Percentiles rank a stretch among this genome's conserved stretches.
Evolutionary conservation across 2,888 invertebrate genomes (phyloP).

Genomic region (Ernsta delagoae): DNA sequence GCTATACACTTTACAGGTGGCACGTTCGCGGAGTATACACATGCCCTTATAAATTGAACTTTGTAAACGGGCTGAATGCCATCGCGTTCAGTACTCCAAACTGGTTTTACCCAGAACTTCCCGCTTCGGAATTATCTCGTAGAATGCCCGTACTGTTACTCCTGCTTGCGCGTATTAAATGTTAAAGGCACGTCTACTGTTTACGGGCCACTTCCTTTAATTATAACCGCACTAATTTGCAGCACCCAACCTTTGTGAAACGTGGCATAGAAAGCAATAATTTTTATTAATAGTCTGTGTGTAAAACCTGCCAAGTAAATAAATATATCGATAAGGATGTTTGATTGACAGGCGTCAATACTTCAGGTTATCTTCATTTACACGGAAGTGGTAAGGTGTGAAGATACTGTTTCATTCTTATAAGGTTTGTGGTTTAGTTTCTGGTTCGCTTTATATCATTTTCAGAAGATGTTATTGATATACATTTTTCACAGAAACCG

Average conservation of each 20-base stretch:
- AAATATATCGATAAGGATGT: conserved; percentile 16
- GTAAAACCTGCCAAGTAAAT: background rate
- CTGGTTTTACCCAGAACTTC: conserved; percentile 71
- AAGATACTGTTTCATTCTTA: conserved; percentile 28
- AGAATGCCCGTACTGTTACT: conserved; percentile 75
- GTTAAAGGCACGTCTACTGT: conserved; percentile 19
- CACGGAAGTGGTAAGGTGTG: conserved; percentile 29
- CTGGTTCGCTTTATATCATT: conserved; percentile 21
- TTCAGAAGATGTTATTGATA: conserved; percentile 5
- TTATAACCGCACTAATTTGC: conserved; percentile 17
- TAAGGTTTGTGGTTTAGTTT: conserved; percentile 23
- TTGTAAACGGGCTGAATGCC: conserved; percentile 66
- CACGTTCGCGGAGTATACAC: conserved; percentile 45
- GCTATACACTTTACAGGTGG: conserved; percentile 38
- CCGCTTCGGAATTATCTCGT: conserved; percentile 73
- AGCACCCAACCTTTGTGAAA: conserved; percentile 3
- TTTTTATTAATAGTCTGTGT: background rate
- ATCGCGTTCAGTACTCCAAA: conserved; percentile 73
- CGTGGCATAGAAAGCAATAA: conserved; percentile 1
- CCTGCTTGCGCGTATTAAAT: conserved; percentile 16
- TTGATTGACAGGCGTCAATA: conserved; percentile 16
- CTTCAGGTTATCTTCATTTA: conserved; percentile 20
- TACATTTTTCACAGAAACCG: background rate
- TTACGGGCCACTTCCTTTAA: conserved; percentile 30
- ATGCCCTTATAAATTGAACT: conserved; percentile 71